phyloP scores from a whole-genome alignment of 1,140 invertebrate species.

The Telenomus remus region DNA sequence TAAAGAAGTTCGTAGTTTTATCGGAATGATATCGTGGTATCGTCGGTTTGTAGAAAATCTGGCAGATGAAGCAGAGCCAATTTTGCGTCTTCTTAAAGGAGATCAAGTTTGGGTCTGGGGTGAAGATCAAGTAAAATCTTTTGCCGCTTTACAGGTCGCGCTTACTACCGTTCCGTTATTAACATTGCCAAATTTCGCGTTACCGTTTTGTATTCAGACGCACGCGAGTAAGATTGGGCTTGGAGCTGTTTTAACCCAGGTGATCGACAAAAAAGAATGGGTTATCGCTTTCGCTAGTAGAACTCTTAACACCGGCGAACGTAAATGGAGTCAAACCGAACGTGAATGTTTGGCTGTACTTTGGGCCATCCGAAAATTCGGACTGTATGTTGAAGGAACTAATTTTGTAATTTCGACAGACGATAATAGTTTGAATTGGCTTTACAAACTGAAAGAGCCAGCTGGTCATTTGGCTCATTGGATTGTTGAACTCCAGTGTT shows the following conservation, averaged over 20 bases:
- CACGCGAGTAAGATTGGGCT: not conserved
- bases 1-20: constrained; percentile 49
- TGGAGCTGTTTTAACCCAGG: not conserved
- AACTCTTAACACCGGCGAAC: not conserved
- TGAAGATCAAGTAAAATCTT: not conserved
- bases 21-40: constrained; percentile 58
- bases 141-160: not conserved
- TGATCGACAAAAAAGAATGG: not conserved
- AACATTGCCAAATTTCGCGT: not conserved
- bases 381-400: not conserved
- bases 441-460: constrained; percentile 2
- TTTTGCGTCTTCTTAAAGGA: constrained; percentile 6
- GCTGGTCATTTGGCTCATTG: constrained; percentile 8
- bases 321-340: not conserved
- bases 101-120: constrained; percentile 3
- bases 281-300: not conserved
- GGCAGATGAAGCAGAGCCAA: constrained; percentile 11
- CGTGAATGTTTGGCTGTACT: not conserved
- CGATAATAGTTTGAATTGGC: constrained; percentile 1
- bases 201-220: not conserved
- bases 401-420: not conserved
- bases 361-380: not conserved
- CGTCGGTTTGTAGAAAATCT: constrained; percentile 46
- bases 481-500: constrained; percentile 58
- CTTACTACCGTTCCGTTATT: not conserved